A percentile compares a stretch with the other conserved stretches of the same genome.
These are phyloP conservation scores for Neelides folsomi DNA, from an alignment of 2,888 invertebrate genomes.

Conservation along the genomic window DNA sequence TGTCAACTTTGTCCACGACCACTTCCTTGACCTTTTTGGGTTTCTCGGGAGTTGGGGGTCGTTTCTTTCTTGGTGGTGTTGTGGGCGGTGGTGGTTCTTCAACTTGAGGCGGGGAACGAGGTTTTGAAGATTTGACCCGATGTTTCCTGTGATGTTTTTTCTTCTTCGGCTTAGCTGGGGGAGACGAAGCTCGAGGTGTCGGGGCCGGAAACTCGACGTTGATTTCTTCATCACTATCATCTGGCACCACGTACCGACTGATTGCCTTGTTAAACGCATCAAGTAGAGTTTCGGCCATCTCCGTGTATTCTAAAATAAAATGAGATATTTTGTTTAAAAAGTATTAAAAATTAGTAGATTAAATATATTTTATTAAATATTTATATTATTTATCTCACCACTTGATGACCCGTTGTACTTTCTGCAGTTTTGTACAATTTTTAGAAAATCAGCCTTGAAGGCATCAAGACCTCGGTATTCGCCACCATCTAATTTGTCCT, in stretches of 20 bases:
- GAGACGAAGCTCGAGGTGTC: neutral
- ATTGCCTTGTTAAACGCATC: conserved; percentile 67
- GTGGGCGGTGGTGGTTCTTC: conserved; percentile 18
- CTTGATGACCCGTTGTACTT: conserved; percentile 85
- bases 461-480: conserved; percentile 63
- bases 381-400: conserved; percentile 46
- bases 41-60: conserved; percentile 32
- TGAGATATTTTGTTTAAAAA: conserved; percentile 14
- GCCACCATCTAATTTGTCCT: conserved; percentile 67
- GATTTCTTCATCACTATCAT: conserved; percentile 46
- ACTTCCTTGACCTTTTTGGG: conserved; percentile 42
- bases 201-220: conserved; percentile 34
- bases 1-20: conserved; percentile 37
- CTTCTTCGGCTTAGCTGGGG: too few relatives aligned
- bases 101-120: too few relatives aligned
- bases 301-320: conserved; percentile 58
- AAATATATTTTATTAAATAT: neutral
- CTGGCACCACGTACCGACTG: conserved; percentile 66
- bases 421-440: conserved; percentile 83
- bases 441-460: conserved; percentile 75
- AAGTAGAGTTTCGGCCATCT: conserved; percentile 72
- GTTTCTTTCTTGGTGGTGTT: conserved; percentile 33
- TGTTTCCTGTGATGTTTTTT: too few relatives aligned
- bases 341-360: conserved; percentile 3
- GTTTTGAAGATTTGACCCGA: too few relatives aligned